Evolutionary conservation across 2,797 vertebrate species (phyloP).

Genomic region (Smutsia temminckii): DNA sequence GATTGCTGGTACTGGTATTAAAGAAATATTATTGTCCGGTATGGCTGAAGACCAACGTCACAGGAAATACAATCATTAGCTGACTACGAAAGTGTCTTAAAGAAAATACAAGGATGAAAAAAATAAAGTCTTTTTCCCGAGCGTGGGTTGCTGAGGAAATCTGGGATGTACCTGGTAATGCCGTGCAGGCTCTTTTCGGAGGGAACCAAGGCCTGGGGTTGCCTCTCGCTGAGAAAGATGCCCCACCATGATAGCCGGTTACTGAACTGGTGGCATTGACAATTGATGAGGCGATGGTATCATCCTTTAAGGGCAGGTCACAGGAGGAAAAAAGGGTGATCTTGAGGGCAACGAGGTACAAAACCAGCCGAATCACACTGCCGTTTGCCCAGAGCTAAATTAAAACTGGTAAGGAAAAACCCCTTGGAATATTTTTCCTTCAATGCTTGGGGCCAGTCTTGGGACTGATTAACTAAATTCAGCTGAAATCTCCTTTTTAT

Average conservation of each 20-base stretch:
- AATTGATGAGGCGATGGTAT: slow-evolving; percentile 78
- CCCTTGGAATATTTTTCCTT: slow-evolving; percentile 62
- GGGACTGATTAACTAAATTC: slow-evolving; percentile 65
- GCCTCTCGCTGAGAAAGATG: slow-evolving; percentile 53
- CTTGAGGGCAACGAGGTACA: slow-evolving; percentile 67
- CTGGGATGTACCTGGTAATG: not conserved
- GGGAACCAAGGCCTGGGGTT: not conserved
- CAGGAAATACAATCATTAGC: not conserved
- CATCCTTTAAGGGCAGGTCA: slow-evolving; percentile 63
- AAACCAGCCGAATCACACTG: slow-evolving; percentile 4
- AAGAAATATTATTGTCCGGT: not conserved
- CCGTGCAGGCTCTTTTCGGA: slow-evolving; percentile 64
- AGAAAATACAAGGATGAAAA: not conserved
- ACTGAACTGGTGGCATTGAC: slow-evolving; percentile 69
- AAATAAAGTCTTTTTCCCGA: not conserved
- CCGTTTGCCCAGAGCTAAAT: slow-evolving; percentile 44
- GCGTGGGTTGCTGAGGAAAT: slow-evolving; percentile 27
- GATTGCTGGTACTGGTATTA: not conserved
- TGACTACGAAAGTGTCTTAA: not conserved
- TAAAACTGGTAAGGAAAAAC: slow-evolving; percentile 64
- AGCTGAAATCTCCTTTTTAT: slow-evolving; percentile 46
- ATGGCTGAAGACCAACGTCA: not conserved
- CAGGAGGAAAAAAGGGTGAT: slow-evolving; percentile 74
- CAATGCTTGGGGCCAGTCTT: not conserved
- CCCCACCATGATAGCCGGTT: slow-evolving; percentile 29